phyloP scores from a whole-genome alignment of 2,888 invertebrate species.

The Limnephilus rhombicus region DNA sequence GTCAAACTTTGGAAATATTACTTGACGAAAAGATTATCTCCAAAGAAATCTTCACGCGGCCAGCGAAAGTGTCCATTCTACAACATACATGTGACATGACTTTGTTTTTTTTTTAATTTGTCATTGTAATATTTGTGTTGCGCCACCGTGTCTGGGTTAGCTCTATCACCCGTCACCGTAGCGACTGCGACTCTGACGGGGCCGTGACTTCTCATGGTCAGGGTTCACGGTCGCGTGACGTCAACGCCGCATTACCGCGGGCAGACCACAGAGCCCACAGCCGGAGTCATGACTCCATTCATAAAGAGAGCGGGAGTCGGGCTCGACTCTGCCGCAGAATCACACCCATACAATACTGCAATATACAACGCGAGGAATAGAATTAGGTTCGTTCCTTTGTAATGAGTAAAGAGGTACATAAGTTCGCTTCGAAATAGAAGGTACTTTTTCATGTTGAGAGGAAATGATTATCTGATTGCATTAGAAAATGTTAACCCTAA shows the following conservation, averaged over 20 bases:
- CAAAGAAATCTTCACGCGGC: too few species aligned
- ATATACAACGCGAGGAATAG: not conserved
- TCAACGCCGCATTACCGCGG: not conserved
- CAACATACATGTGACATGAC: too few species aligned
- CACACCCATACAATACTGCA: not conserved
- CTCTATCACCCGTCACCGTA: not conserved
- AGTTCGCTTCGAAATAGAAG: not conserved
- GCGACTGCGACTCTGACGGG: not conserved
- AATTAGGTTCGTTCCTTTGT: not conserved
- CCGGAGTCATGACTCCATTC: not conserved
- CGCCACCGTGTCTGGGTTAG: not conserved
- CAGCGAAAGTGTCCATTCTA: too few species aligned
- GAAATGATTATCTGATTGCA: not conserved
- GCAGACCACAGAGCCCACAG: not conserved
- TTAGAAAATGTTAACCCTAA: not conserved
- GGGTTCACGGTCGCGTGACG: conserved; percentile 1
- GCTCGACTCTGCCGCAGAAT: not conserved
- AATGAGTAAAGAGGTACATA: not conserved
- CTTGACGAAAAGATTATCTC: too few species aligned
- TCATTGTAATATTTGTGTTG: not conserved
- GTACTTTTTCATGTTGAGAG: not conserved
- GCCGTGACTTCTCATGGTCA: conserved; percentile 8
- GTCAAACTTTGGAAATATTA: too few species aligned
- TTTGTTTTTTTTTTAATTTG: not conserved
- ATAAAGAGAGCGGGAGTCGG: not conserved